Conservation (phyloP, 2,888 invertebrate species). For the Caenorhabditis virilis region DNA sequence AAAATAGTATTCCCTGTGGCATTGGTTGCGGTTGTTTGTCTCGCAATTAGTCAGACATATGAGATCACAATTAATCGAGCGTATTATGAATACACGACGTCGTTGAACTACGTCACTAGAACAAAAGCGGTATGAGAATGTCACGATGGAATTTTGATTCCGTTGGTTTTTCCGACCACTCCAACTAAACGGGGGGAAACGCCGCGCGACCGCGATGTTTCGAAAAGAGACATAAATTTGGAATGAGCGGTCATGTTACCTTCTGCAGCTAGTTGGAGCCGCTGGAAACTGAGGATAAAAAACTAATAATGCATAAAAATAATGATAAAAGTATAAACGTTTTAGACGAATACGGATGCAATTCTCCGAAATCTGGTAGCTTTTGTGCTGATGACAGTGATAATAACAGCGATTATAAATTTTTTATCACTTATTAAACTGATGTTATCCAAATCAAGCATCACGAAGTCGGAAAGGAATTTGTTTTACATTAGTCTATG, state of each 20-base stretch:
- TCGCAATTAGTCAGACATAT: conserved; percentile 13
- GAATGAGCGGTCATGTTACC: neutral
- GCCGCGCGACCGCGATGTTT: neutral
- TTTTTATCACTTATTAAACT: neutral
- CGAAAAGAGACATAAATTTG: neutral
- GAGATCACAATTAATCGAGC: conserved; percentile 5
- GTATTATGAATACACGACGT: conserved; percentile 16
- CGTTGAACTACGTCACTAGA: conserved; percentile 9
- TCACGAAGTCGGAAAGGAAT: neutral
- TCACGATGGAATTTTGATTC: neutral
- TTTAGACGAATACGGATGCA: too few relatives aligned
- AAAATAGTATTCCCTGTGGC: conserved; percentile 2
- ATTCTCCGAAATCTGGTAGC: neutral
- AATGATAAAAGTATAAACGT: too few relatives aligned
- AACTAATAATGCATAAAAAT: too few relatives aligned
- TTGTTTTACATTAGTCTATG: neutral
- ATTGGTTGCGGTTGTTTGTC: neutral
- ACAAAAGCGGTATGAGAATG: conserved; percentile 7
- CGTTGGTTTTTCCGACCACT: too few relatives aligned
- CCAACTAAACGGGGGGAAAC: too few relatives aligned
- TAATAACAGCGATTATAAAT: neutral
- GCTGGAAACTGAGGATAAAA: too few relatives aligned
- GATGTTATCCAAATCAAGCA: neutral
- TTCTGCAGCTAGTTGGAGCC: too few relatives aligned
- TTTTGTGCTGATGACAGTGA: neutral